A percentile compares a stretch with the other conserved stretches of the same genome.
phyloP scores from a whole-genome alignment of 2,113 vertebrate species.

The Carassius auratus region DNA sequence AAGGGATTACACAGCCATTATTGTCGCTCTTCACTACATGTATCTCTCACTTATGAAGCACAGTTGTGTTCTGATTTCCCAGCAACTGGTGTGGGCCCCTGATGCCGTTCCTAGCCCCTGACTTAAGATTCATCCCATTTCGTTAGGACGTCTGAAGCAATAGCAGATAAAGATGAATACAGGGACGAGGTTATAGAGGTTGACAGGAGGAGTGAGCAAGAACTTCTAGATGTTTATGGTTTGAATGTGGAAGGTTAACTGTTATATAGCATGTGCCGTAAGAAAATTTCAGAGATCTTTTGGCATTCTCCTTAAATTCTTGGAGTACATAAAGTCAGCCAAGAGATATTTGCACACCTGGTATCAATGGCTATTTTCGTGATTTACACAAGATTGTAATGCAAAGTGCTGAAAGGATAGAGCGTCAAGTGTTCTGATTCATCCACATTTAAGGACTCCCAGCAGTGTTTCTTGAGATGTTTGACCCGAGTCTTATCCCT shows the following conservation, averaged over 20 bases:
- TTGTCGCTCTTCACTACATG: conserved; percentile 42
- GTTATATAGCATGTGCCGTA: not conserved
- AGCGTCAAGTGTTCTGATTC: not conserved
- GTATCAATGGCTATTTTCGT: not conserved
- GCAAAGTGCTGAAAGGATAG: not conserved
- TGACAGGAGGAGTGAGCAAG: conserved; percentile 22
- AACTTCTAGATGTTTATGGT: not conserved
- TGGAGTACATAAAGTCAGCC: not conserved
- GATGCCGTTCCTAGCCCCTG: conserved; percentile 27
- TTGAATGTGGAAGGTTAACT: conserved; percentile 13
- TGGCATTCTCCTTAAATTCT: not conserved
- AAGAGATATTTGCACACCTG: not conserved
- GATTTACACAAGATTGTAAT: not conserved
- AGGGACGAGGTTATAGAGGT: conserved; percentile 16
- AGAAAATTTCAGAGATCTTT: not conserved
- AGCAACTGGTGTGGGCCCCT: conserved; percentile 31
- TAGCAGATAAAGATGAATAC: conserved; percentile 8
- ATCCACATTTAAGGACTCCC: conserved; percentile 14
- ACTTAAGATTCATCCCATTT: conserved; percentile 8
- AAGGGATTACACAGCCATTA: conserved; percentile 60
- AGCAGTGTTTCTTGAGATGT: not conserved
- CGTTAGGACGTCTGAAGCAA: not conserved
- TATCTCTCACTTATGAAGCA: conserved; percentile 57
- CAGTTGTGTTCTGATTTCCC: conserved; percentile 51
- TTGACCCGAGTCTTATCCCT: not conserved